Evolutionary conservation across 2,797 vertebrate genomes (phyloP).

Genomic region (Yasuhikotakia modesta): DNA sequence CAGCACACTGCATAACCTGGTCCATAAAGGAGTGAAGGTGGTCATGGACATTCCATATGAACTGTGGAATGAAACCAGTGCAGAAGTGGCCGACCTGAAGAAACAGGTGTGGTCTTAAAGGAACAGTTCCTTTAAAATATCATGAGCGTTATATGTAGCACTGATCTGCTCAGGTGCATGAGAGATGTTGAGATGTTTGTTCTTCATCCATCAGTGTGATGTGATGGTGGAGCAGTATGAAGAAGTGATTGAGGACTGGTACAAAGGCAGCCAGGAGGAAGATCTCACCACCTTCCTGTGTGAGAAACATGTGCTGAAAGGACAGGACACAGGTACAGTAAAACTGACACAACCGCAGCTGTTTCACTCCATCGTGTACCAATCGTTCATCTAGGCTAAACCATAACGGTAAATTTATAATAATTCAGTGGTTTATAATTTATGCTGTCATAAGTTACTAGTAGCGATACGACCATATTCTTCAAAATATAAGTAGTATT

Average conservation of each 20-base stretch:
- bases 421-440: no score
- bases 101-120: slow-evolving; percentile 83
- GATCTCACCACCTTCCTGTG: slow-evolving; percentile 91
- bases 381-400: no score
- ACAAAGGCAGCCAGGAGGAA: slow-evolving; percentile 88
- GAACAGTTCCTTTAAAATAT: no score
- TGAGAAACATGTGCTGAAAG: slow-evolving; percentile 90
- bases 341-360: slow-evolving; percentile 3
- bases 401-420: no score
- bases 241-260: slow-evolving; percentile 96
- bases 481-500: no score
- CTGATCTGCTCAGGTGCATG: neutral
- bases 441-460: no score
- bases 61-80: slow-evolving; percentile 97
- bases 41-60: slow-evolving; percentile 99
- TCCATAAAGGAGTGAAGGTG: slow-evolving; percentile 95
- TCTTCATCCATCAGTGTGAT: slow-evolving; percentile 80
- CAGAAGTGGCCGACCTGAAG: slow-evolving; percentile 94
- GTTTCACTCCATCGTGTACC: neutral
- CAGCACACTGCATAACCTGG: slow-evolving; percentile 91
- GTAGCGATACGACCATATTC: no score
- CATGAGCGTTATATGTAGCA: neutral
- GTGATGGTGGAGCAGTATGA: slow-evolving; percentile 91
- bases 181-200: neutral
- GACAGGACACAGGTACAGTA: slow-evolving; percentile 82